Conservation (phyloP, 1,140 invertebrate species). For the Drosophila athabasca region DNA sequence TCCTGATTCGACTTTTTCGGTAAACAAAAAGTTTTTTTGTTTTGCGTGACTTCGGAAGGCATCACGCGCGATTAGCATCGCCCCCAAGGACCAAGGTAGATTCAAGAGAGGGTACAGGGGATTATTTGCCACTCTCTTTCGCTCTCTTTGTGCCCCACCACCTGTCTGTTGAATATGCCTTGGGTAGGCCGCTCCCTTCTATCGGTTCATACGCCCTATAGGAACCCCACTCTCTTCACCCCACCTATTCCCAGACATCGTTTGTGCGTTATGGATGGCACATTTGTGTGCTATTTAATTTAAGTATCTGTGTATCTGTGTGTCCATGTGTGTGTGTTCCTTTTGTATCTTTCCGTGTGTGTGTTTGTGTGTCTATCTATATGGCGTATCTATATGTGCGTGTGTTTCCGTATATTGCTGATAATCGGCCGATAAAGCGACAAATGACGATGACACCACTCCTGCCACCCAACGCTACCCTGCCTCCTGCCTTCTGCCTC, state of each 20-base stretch:
- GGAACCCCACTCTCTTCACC: neutral
- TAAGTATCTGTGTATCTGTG: conserved; percentile 34
- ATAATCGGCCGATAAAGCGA: conserved; percentile 73
- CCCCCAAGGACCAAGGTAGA: neutral
- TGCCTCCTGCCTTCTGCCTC: neutral
- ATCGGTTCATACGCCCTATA: neutral
- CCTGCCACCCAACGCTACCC: conserved; percentile 5
- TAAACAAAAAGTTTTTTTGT: conserved; percentile 18
- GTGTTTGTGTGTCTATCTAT: conserved; percentile 7
- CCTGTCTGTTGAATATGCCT: no score
- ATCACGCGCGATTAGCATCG: conserved; percentile 65
- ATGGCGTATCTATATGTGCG: conserved; percentile 7
- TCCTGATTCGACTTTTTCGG: neutral
- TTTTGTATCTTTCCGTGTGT: conserved; percentile 1
- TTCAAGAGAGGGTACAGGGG: no score
- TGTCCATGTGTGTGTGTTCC: conserved; percentile 4
- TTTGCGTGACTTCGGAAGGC: conserved; percentile 32
- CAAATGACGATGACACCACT: conserved; percentile 55
- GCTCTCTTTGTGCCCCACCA: no score
- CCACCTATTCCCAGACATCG: conserved; percentile 12
- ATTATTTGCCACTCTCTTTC: no score
- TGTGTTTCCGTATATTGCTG: conserved; percentile 39
- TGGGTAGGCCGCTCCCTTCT: no score
- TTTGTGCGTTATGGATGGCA: conserved; percentile 61
- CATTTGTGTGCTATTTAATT: conserved; percentile 74